These are phyloP conservation scores for Coleophora flavipennella DNA, from an alignment of 2,888 invertebrate genomes.

Conservation along the genomic window DNA sequence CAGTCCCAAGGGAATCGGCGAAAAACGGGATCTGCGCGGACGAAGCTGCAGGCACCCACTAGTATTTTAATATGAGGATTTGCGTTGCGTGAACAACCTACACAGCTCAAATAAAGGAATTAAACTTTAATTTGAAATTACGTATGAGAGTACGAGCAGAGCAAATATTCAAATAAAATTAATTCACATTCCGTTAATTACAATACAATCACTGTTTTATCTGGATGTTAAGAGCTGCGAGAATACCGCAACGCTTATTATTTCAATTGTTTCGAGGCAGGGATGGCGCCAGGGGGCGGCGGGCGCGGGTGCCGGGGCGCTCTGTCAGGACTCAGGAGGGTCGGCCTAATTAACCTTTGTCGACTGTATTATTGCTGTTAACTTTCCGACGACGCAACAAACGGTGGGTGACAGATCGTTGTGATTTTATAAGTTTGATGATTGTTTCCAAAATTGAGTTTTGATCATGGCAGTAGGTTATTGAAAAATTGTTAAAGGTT, in stretches of 20 bases:
- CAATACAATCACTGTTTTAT: constrained; percentile 1
- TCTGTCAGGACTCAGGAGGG: constrained; percentile 7
- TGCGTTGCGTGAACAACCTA: too few species aligned
- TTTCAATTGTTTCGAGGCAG: constrained; percentile 21
- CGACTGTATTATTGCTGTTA: constrained; percentile 24
- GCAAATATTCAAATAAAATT: too few species aligned
- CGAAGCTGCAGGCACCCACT: too few species aligned
- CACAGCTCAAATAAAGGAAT: too few species aligned
- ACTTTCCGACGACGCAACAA: background rate
- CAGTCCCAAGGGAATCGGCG: too few species aligned
- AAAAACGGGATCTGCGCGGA: too few species aligned
- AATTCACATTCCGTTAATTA: background rate
- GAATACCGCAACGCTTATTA: constrained; percentile 14
- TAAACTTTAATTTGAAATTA: too few species aligned
- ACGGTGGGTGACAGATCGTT: background rate
- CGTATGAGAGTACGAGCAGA: too few species aligned
- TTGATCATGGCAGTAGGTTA: background rate
- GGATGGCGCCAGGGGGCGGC: constrained; percentile 3
- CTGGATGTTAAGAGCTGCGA: constrained; percentile 1
- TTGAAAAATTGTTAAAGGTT: too few species aligned
- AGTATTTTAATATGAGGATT: too few species aligned
- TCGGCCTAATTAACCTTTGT: constrained; percentile 40
- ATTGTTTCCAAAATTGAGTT: too few species aligned
- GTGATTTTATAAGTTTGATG: constrained; percentile 2
- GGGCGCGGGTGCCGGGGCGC: constrained; percentile 11